Conservation (phyloP, 1,140 invertebrate genomes). For the Araneus ventricosus region DNA sequence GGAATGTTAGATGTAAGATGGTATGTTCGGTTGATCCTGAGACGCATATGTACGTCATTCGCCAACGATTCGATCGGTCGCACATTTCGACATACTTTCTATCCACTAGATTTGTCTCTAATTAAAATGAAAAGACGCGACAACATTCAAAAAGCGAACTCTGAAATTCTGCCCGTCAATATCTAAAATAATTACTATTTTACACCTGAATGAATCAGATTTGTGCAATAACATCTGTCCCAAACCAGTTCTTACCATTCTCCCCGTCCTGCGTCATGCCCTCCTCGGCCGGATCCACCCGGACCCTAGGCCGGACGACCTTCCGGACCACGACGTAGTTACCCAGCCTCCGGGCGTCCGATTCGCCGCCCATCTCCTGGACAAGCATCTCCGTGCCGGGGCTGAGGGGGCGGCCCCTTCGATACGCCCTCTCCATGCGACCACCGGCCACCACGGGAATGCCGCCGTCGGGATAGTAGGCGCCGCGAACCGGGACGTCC, state of each 20-base stretch:
- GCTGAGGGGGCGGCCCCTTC: constrained; percentile 57
- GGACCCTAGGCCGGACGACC: constrained; percentile 59
- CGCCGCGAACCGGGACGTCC: constrained; percentile 8
- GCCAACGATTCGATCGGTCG: no score
- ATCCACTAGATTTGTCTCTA: no score
- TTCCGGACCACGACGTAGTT: constrained; percentile 72
- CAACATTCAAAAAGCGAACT: no score
- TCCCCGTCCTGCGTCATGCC: constrained; percentile 17
- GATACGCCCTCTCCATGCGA: constrained; percentile 66
- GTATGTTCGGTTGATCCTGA: no score
- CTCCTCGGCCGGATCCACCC: constrained; percentile 46
- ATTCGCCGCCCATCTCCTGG: constrained; percentile 24
- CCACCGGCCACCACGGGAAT: constrained; percentile 56
- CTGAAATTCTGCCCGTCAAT: no score
- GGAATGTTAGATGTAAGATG: no score
- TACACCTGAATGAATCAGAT: no score
- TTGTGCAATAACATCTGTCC: no score
- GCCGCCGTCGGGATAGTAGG: constrained; percentile 61
- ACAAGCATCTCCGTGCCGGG: constrained; percentile 60
- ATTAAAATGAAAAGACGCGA: no score
- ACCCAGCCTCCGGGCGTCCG: constrained; percentile 51
- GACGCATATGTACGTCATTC: no score
- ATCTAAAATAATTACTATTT: no score
- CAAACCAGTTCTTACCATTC: not conserved
- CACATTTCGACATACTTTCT: no score